Base-by-base conservation (phyloP, 2,113 vertebrate species). In the Myotis brandtii region DNA sequence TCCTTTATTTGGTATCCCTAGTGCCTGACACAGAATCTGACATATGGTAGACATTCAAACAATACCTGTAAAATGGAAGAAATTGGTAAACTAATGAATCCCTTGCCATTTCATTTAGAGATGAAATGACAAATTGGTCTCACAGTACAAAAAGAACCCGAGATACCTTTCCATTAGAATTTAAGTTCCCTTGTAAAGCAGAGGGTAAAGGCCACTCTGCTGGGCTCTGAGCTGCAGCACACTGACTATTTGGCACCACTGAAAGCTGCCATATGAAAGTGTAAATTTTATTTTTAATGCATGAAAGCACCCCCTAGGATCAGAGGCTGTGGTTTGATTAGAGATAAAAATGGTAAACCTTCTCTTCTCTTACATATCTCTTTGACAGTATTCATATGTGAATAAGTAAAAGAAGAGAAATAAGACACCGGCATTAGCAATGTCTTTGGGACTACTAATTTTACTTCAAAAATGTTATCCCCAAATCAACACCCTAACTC, bases 401-500 rank as follows among this genome's bases (percentile, higher is more conserved):
- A 46, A 66, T 82, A 76, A 88, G 62, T 93, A 97, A 97, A 86
- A 54, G 34, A 95, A 56, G 34, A 91, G 56, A 95, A n/a, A 50
- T 79, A 77, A 66, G 92, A 83, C 32, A 91, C 8, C 12, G 8
- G 8, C 66, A 70, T 85, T 96, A 97, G 75, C 97, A 97, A 95
- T n/a, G 25, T 59, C 86, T 95, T 94, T 94, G 96, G 34, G 25
- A 83, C 70, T 86, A 97, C 87, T 77, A 62, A 97, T 85, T 95
- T 81, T 69, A 85, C 97, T 97, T 96, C n/a, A 86, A 91, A 97
- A 98, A 62, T 69, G 97, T 79, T 86, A 94, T 98, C 93, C 92
- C 93, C 96, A 98, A 98, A 99, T 98, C 98, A 98, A 98, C 98
- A 98, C 94, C 77, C 62, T 88, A 92, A 95, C 95, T 95, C 34